Conservation (phyloP, 1,140 invertebrate genomes). For the Lordiphosa clarofinis region DNA sequence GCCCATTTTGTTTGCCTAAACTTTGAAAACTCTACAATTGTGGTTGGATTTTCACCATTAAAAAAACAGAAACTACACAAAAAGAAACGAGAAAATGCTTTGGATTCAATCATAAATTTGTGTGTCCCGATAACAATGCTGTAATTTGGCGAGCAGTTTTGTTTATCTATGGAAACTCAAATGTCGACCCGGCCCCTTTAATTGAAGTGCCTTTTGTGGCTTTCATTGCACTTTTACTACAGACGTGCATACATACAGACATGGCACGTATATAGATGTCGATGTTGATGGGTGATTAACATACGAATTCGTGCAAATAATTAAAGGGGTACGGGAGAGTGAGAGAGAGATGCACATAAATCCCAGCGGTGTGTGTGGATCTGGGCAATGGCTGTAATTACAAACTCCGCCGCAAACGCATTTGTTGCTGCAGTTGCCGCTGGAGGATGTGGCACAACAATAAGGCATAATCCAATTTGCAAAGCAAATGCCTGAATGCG, state of each 20-base stretch:
- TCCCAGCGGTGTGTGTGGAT: constrained; percentile 5
- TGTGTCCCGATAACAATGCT: constrained; percentile 47
- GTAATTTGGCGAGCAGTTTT: constrained; percentile 50
- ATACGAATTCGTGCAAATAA: constrained; percentile 62
- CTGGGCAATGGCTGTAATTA: constrained; percentile 40
- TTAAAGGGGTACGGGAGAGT: constrained; percentile 33
- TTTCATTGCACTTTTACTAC: constrained; percentile 54
- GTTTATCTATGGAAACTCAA: constrained; percentile 49
- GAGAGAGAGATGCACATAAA: neutral
- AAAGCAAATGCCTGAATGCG: constrained; percentile 42
- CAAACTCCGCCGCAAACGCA: constrained; percentile 30
- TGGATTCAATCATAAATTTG: constrained; percentile 58
- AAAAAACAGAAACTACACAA: constrained; percentile 12
- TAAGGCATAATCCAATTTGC: constrained; percentile 57
- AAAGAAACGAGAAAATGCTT: constrained; percentile 41
- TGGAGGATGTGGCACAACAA: constrained; percentile 49
- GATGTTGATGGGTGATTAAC: constrained; percentile 44
- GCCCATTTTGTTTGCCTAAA: constrained; percentile 5
- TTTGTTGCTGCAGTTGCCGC: constrained; percentile 22
- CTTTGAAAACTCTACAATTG: constrained; percentile 7
- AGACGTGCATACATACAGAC: constrained; percentile 17
- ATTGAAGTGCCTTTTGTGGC: constrained; percentile 57
- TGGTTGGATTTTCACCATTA: constrained; percentile 45
- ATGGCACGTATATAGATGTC: constrained; percentile 34
- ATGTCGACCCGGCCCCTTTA: constrained; percentile 44